These are phyloP conservation scores for Mya arenaria DNA, from an alignment of 1,140 invertebrate species.

Conservation along the genomic window DNA sequence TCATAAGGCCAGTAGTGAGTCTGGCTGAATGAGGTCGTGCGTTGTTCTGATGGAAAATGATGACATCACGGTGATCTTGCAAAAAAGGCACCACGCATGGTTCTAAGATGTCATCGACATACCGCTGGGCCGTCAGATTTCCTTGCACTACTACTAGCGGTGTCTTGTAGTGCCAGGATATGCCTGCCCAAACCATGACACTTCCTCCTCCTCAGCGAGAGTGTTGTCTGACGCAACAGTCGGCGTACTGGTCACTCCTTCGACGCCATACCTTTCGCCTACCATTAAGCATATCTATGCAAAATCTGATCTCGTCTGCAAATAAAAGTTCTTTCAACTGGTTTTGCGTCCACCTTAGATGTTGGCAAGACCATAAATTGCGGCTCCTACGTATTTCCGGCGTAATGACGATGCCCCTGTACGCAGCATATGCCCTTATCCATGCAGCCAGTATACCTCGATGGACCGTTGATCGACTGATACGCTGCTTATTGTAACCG, in stretches of 20 bases:
- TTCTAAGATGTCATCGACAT: not conserved
- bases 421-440: not conserved
- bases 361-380: not conserved
- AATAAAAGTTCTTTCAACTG: conserved; percentile 1
- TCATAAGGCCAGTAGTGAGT: too few relatives aligned
- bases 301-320: conserved; percentile 1
- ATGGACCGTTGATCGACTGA: not conserved
- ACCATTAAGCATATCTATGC: not conserved
- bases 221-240: too few relatives aligned
- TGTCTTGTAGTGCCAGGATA: not conserved
- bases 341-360: not conserved
- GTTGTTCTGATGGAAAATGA: too few relatives aligned
- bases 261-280: not conserved
- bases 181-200: not conserved
- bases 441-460: not conserved
- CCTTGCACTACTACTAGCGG: not conserved
- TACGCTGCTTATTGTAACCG: too few relatives aligned
- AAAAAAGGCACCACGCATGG: too few relatives aligned
- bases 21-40: too few relatives aligned
- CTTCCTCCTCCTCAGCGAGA: not conserved
- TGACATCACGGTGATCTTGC: too few relatives aligned
- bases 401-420: not conserved
- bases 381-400: not conserved
- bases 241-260: not conserved
- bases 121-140: not conserved